Base-by-base conservation (phyloP, 2,888 invertebrate genomes). In the Xanthia togata region DNA sequence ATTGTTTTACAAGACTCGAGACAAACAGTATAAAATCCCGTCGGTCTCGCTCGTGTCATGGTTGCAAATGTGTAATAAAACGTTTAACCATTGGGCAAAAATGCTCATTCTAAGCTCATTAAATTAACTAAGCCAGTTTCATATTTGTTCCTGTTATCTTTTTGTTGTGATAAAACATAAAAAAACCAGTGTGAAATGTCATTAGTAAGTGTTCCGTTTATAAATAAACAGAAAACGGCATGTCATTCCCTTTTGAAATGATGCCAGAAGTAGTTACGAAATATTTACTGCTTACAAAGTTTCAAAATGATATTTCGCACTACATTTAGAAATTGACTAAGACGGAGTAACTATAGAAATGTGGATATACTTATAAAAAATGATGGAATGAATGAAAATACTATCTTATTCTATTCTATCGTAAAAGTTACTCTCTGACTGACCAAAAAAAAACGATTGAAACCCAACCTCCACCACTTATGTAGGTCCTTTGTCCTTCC, bases 191-290 rank as follows among this genome's bases (percentile, higher is more conserved):
- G 53, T 68, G 35, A 44, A 47, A 12, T 82, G 50, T 83, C 31
- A 70, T 65, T 41, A 78, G 23, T 41, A n/a, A 1, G 65, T 63
- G 1, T 63, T 50, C 9, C 65, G 57, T 65, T 78, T 82, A 60
- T 64, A 73, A 73, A 73, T 79, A 79, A 79, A 79, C 67, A 47
- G 8, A 73, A 62, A 57, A 62, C 31, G 0, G 35, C n/a, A 55
- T 63, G 65, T 81, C 80, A 84, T 67, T 79, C 31, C 3, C 8
- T 9, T 68, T 84, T 79, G 81, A 74, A 74, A 59, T 63, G 8
- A 4, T 79, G 81, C 81, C 81, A 83, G 20, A 68, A 60, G 59
- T n/a, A 55, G 8, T 26, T 12, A n/a, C 17, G n/a, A 38, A 26
- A 64, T 26, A 31, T 59, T 9, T 55, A 14, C 17, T 14, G 6